A percentile compares a stretch with the other conserved stretches of the same genome.
phyloP scores from a whole-genome alignment of 2,113 vertebrate species.

The Lamprotornis superbus region DNA sequence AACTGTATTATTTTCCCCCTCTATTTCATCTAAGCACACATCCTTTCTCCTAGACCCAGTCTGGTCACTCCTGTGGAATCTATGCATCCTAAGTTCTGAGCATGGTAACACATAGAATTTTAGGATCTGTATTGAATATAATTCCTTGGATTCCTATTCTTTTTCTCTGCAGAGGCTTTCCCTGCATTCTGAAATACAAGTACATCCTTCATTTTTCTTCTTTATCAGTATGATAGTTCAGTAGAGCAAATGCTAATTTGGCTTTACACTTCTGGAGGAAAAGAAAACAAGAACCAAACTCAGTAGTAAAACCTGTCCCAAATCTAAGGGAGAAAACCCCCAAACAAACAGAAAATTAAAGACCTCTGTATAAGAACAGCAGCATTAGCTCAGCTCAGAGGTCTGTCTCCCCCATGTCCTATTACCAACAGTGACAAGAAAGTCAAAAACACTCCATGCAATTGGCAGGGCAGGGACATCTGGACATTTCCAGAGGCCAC shows the following conservation, averaged over 20 bases:
- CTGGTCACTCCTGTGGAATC: background rate
- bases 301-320: background rate
- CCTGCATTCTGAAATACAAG: background rate
- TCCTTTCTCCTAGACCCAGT: background rate
- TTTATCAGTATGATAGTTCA: background rate
- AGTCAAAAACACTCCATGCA: background rate
- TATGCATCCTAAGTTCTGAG: background rate
- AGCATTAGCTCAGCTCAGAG: background rate
- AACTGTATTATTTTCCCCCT: background rate
- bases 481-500: background rate
- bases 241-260: background rate
- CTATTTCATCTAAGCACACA: background rate
- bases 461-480: background rate
- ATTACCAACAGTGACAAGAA: background rate
- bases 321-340: background rate
- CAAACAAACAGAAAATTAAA: background rate
- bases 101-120: background rate
- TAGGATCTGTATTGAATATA: background rate
- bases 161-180: background rate
- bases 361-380: background rate
- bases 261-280: background rate
- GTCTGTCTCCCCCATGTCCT: background rate
- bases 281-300: background rate
- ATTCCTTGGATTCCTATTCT: background rate
- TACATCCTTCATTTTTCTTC: background rate